Conservation (phyloP, 2,888 invertebrate species). For the Trichogramma dendrolimi region DNA sequence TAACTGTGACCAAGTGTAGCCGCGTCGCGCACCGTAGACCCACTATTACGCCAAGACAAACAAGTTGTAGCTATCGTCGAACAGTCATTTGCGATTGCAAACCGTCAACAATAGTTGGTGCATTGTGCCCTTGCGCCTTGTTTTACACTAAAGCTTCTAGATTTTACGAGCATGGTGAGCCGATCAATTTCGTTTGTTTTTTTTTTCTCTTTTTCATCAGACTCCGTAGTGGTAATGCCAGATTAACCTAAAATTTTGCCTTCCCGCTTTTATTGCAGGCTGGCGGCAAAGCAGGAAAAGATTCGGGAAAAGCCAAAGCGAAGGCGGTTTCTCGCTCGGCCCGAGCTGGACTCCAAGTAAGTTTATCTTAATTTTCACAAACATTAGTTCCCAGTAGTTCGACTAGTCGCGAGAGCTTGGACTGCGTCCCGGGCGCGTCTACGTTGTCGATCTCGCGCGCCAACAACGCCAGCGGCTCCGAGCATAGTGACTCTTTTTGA, state of each 20-base stretch:
- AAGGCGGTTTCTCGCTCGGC: conserved; percentile 99
- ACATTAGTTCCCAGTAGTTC: too few species aligned
- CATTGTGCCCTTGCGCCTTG: too few species aligned
- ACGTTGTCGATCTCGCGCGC: conserved; percentile 18
- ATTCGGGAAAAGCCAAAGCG: conserved; percentile 98
- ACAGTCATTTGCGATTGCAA: too few species aligned
- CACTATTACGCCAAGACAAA: too few species aligned
- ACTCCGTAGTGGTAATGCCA: not conserved
- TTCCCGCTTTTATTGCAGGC: conserved; percentile 63
- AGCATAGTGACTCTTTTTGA: too few species aligned
- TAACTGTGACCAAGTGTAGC: too few species aligned
- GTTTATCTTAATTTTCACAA: conserved; percentile 29
- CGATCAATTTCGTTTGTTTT: too few species aligned
- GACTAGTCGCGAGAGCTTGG: not conserved
- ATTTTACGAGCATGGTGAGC: too few species aligned
- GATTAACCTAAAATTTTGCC: conserved; percentile 48
- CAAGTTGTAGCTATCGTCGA: too few species aligned
- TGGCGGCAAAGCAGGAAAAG: conserved; percentile 99
- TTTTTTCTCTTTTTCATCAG: not conserved
- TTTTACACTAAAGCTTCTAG: too few species aligned
- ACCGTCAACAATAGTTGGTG: too few species aligned
- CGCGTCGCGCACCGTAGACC: too few species aligned
- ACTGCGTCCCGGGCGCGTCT: conserved; percentile 6
- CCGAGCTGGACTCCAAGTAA: conserved; percentile 96
- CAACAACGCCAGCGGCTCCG: not conserved